Base-by-base conservation (phyloP, 2,797 vertebrate species). In the Eupleurogrammus muticus region DNA sequence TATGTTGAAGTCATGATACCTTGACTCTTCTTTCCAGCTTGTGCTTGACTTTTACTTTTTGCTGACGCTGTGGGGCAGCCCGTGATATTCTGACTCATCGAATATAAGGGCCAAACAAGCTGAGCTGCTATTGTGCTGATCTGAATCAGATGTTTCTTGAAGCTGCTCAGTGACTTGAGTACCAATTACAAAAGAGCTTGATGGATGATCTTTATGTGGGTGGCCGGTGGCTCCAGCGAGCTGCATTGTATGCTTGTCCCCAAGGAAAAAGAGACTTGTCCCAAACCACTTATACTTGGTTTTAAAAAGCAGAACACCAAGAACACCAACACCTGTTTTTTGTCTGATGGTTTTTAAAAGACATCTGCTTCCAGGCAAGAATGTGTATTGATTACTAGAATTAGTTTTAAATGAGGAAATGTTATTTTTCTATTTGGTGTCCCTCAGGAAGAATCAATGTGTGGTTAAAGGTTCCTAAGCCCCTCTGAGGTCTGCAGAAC, bases 381-480 rank as follows among this genome's bases (percentile, higher is more conserved):
- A 40, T 56, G 28, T 55, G 19, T 51, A 68, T 71, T 80, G 71
- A 76, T 21, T 23, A 46, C 3, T 53, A 17, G 38, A 53, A 73
- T 48, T 16, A 10, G 46, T 66, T 77, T 77, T 52, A 64, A 69
- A 76, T 55, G 1, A 0, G 36, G 24, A 59, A 46, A 32, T 36
- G 23, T 55, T 36, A 8, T 70, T 72, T 64, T 59, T 21, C 17
- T 36, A 6, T 9, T 44, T 4, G 4, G 19, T 52, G 50, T 19
- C 49, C 20, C 28, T 66, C 14, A 66, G 17, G 23, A 70, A 51
- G 28, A 85, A 75, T 79, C 70, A 69, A 60, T 83, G 38, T 54
- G 19, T 53, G 20, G 17, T 66, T 73, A 28, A 55, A 61, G 46
- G 40, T 74, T 71, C 49, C 66, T 59, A 6, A 79, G 19, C 55